phyloP scores from a whole-genome alignment of 2,888 invertebrate genomes.

The Pandemis corylana region DNA sequence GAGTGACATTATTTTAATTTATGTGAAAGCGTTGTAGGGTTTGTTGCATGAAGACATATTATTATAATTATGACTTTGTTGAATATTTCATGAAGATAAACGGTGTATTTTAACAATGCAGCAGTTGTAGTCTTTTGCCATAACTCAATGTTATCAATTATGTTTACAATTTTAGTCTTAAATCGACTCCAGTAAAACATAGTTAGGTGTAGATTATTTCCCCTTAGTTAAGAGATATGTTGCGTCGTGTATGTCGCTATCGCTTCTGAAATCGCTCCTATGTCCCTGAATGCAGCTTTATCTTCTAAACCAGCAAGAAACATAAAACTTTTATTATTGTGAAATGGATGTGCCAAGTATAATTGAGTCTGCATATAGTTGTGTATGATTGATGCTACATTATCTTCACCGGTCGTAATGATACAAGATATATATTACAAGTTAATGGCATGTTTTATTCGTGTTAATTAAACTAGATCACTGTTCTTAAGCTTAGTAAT shows the following conservation, averaged over 20 bases:
- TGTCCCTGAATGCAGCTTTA: conserved; percentile 12
- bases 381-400: conserved; percentile 32
- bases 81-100: too few species aligned
- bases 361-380: conserved; percentile 18
- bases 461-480: conserved; percentile 31
- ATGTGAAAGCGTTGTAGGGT: too few species aligned
- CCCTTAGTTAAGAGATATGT: not conserved
- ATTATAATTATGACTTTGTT: too few species aligned
- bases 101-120: too few species aligned
- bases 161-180: too few species aligned
- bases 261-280: conserved; percentile 1
- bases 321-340: conserved; percentile 31
- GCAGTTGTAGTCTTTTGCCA: too few species aligned
- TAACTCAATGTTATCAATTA: too few species aligned
- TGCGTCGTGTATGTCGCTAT: not conserved
- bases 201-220: too few species aligned
- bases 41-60: too few species aligned
- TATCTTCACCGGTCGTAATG: not conserved
- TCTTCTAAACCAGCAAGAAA: conserved; percentile 16
- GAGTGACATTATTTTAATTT: too few species aligned
- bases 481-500: conserved; percentile 16
- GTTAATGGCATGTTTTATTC: conserved; percentile 29
- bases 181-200: too few species aligned
- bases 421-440: conserved; percentile 23
- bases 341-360: conserved; percentile 31